Evolutionary conservation across 2,113 vertebrate genomes (phyloP).

Genomic region (Nycticorax nycticorax): DNA sequence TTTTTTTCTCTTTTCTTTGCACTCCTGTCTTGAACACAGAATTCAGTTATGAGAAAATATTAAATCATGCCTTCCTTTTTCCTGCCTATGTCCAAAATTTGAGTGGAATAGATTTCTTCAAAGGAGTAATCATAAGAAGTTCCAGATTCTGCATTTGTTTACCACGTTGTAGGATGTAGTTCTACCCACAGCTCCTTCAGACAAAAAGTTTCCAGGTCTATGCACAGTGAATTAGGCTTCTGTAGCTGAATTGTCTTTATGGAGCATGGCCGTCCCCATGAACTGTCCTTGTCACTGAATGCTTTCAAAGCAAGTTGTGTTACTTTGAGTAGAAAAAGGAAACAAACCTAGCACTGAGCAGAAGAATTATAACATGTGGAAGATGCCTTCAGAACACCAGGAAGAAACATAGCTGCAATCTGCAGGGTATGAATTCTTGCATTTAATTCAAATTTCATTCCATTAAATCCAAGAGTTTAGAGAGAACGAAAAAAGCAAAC

Average conservation of each 20-base stretch:
- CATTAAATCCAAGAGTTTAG: background rate
- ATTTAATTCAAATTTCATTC: background rate
- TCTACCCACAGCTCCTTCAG: background rate
- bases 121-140: background rate
- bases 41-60: background rate
- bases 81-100: background rate
- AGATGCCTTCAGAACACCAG: background rate
- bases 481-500: background rate
- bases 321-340: background rate
- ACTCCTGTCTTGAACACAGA: background rate
- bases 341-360: background rate
- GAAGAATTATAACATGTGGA: background rate
- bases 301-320: background rate
- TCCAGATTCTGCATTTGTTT: background rate
- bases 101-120: background rate
- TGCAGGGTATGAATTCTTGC: background rate
- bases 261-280: background rate
- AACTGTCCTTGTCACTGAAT: background rate
- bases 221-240: background rate
- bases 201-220: background rate
- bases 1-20: background rate
- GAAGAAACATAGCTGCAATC: background rate
- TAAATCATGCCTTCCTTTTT: background rate
- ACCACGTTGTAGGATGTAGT: background rate
- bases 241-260: accelerated